Conservation (phyloP, 2,888 invertebrate genomes). For the Sinohyriopsis cumingii region DNA sequence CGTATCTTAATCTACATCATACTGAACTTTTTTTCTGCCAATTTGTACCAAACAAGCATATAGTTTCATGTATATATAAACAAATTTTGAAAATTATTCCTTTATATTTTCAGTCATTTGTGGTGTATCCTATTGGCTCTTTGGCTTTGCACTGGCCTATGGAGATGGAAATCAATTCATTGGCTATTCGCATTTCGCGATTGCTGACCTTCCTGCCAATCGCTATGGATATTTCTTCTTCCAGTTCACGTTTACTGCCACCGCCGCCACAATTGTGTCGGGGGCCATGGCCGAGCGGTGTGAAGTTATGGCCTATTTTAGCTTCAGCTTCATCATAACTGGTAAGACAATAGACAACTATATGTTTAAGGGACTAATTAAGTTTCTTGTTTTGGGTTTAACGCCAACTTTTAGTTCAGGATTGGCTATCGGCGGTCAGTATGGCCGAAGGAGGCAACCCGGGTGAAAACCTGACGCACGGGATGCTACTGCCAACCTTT, state of each 20-base stretch:
- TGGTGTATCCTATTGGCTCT: slow-evolving; percentile 54
- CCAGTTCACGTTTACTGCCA: slow-evolving; percentile 76
- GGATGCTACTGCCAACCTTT: no score
- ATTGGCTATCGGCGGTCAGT: no score
- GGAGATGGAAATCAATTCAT: slow-evolving; percentile 66
- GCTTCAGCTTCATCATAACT: slow-evolving; percentile 74
- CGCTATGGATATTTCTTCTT: slow-evolving; percentile 72
- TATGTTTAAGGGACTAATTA: no score
- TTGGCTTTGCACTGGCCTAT: slow-evolving; percentile 55
- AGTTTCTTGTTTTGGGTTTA: no score
- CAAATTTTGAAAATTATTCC: no score
- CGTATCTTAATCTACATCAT: no score
- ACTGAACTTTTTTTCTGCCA: no score
- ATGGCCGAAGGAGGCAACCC: no score
- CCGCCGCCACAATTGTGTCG: slow-evolving; percentile 75
- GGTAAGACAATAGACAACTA: slow-evolving; percentile 60
- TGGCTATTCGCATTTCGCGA: slow-evolving; percentile 67
- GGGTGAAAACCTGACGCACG: no score
- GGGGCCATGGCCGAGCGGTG: slow-evolving; percentile 76
- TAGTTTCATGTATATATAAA: no score
- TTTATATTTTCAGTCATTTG: slow-evolving; percentile 44
- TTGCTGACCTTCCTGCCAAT: slow-evolving; percentile 34
- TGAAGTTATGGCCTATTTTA: slow-evolving; percentile 74
- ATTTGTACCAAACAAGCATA: no score
- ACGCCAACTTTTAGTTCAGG: no score